A percentile compares a stretch with the other conserved stretches of the same genome.
These are phyloP conservation scores for Cuniculus paca DNA, from an alignment of 2,797 vertebrate genomes.

Conservation along the genomic window DNA sequence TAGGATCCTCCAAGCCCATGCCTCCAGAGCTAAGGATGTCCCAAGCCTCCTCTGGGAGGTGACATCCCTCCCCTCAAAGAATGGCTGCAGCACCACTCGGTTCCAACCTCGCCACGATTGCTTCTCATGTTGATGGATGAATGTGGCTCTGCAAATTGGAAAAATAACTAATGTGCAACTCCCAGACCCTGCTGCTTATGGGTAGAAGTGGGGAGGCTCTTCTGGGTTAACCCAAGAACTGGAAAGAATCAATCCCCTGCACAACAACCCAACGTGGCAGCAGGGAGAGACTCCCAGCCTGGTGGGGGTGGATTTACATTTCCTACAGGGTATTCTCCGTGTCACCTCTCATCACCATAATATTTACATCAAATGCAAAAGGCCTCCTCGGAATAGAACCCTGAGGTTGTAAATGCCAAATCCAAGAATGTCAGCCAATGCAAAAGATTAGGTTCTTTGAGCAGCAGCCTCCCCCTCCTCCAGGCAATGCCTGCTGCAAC, in stretches of 20 bases:
- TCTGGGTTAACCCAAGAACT: conserved; percentile 73
- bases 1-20: not conserved
- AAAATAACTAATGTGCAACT: conserved; percentile 70
- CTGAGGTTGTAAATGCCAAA: conserved; percentile 85
- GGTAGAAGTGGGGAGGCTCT: conserved; percentile 62
- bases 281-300: conserved; percentile 72
- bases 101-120: not conserved
- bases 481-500: not conserved
- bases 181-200: conserved; percentile 40
- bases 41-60: not conserved
- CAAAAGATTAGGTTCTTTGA: conserved; percentile 80
- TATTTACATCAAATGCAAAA: conserved; percentile 87
- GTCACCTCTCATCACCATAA: conserved; percentile 86
- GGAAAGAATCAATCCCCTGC: conserved; percentile 73
- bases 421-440: conserved; percentile 84
- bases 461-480: conserved; percentile 57
- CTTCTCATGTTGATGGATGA: conserved; percentile 69
- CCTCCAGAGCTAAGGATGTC: not conserved
- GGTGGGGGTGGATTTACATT: conserved; percentile 83
- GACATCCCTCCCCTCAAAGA: not conserved
- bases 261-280: conserved; percentile 71
- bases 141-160: conserved; percentile 68
- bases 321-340: conserved; percentile 81
- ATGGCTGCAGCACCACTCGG: not conserved
- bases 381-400: conserved; percentile 84